Base-by-base conservation (phyloP, 1,140 invertebrate species). In the Nasonia vitripennis region DNA sequence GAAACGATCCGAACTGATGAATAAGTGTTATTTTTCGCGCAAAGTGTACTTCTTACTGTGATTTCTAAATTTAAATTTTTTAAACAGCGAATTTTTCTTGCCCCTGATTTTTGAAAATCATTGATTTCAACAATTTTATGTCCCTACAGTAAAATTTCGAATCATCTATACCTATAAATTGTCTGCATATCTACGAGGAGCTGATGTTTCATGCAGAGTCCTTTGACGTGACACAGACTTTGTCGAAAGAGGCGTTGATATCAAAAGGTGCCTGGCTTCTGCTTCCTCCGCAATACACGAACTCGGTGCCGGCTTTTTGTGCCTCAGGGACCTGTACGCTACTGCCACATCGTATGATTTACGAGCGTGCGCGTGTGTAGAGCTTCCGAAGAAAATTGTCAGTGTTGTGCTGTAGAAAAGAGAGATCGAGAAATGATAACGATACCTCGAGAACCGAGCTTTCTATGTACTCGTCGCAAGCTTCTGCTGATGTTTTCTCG, bases 191-290 rank as follows among this genome's bases (percentile, higher is more conserved):
- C 1, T 51, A 51, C 14, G n/a, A 62, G 17, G 0, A 62, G 17
- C 55, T 62, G 17, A 20, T n/a, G n/a, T n/a, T 1, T 62, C 41
- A 45, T 9, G 3, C 20, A n/a, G 14, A 62, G 17, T n/a, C n/a
- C 68, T 70, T 70, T 70, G 68, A 70, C 20, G n/a, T 17, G 12
- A 31, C 27, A 34, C 27, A 31, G 3, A 31, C 70, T 71, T 34
- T 34, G 70, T 6, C 70, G 27, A n/a, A n/a, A 31, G 34, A 34
- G 23, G 11, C 31, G 70, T 27, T 23, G 70, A 34, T 71, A 14
- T 71, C 70, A 71, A 71, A 71, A 71, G 70, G 70, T 71, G 70
- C 12, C 70, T 27, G 68, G 31, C 6, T 71, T 71, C 70, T 45
- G 14, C 20, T 34, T 23, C 31, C 70, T 5, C 14, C 14, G 31